Conservation (phyloP, 2,113 vertebrate species). For the Microcebus ravelobensis region DNA sequence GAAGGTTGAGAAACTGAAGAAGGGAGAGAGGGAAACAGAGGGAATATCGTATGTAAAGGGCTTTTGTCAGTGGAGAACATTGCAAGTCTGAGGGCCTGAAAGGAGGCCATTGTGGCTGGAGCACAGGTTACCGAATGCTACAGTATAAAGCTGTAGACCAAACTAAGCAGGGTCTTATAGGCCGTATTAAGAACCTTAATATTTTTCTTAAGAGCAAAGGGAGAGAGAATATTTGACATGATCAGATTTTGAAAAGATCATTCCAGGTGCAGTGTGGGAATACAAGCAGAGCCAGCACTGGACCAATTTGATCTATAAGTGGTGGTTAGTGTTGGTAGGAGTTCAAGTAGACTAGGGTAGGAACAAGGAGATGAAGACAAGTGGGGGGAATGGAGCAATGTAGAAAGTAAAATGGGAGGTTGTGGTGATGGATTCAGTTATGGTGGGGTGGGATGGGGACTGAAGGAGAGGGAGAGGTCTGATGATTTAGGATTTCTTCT, state of each 20-base stretch:
- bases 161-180: not conserved
- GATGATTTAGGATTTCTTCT: not conserved
- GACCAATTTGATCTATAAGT: not conserved
- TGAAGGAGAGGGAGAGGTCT: not conserved
- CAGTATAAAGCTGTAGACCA: not conserved
- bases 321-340: not conserved
- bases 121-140: not conserved
- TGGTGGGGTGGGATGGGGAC: not conserved
- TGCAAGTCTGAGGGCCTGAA: not conserved
- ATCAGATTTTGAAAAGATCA: slow-evolving; percentile 31
- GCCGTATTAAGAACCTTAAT: slow-evolving; percentile 12
- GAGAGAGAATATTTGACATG: not conserved
- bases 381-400: not conserved
- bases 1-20: slow-evolving; percentile 9
- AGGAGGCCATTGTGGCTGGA: not conserved
- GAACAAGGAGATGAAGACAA: not conserved
- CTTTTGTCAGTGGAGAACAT: not conserved
- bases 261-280: not conserved
- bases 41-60: not conserved
- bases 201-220: not conserved
- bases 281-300: not conserved
- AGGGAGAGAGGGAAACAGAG: not conserved
- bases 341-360: not conserved
- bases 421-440: not conserved
- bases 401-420: slow-evolving; percentile 11